Evolutionary conservation across 2,888 invertebrate genomes (phyloP).

Genomic region (Pammene fasciana): DNA sequence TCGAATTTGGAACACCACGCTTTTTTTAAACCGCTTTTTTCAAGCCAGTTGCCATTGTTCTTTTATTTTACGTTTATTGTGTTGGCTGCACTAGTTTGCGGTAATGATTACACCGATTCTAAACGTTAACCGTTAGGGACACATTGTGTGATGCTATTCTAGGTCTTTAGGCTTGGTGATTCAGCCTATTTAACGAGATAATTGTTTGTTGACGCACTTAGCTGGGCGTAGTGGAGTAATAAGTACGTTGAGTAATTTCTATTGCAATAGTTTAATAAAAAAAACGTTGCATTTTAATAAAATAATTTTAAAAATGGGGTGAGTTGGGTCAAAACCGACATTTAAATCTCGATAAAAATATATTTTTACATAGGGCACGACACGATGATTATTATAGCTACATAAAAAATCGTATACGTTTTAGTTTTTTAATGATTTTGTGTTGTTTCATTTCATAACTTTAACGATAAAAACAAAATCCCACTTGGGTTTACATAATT

Average conservation of each 20-base stretch:
- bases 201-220: constrained; percentile 33
- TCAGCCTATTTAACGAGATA: constrained; percentile 38
- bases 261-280: not conserved
- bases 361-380: too few relatives aligned
- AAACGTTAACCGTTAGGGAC: constrained; percentile 50
- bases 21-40: constrained; percentile 71
- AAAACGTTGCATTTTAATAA: too few relatives aligned
- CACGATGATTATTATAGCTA: too few relatives aligned
- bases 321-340: too few relatives aligned
- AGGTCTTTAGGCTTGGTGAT: constrained; percentile 37
- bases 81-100: constrained; percentile 65
- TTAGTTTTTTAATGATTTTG: too few relatives aligned
- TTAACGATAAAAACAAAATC: too few relatives aligned
- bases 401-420: too few relatives aligned
- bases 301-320: too few relatives aligned
- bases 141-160: constrained; percentile 40
- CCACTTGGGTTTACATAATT: too few relatives aligned
- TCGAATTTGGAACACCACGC: constrained; percentile 78
- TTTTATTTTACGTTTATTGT: constrained; percentile 63
- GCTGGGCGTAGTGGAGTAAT: constrained; percentile 13
- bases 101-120: constrained; percentile 51
- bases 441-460: too few relatives aligned
- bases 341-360: too few relatives aligned
- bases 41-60: constrained; percentile 71
- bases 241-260: constrained; percentile 24